Evolutionary conservation across 2,888 invertebrate genomes (phyloP), one percentile per base, ranked within the genome.

Genomic region (Orgyia antiqua): DNA sequence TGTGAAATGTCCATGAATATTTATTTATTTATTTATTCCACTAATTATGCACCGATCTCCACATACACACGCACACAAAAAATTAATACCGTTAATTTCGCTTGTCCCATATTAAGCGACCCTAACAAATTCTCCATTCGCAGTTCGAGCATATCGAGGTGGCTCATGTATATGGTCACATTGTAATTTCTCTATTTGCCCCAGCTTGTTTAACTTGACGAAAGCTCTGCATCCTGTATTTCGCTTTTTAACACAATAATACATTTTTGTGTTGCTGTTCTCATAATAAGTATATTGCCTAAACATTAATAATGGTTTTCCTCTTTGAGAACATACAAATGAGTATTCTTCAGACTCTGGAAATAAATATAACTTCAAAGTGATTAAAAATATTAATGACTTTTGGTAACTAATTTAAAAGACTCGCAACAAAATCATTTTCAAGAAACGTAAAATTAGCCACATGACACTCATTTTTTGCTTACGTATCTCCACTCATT

Each of bases 41-140:
- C n/a, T n/a, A n/a, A n/a, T n/a, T n/a, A n/a, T n/a, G n/a, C n/a
- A n/a, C n/a, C n/a, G n/a, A n/a, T n/a, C n/a, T n/a, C n/a, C n/a
- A n/a, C n/a, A n/a, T n/a, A n/a, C n/a, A n/a, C n/a, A n/a, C n/a
- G n/a, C n/a, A n/a, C n/a, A n/a, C n/a, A n/a, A n/a, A n/a, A n/a
- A n/a, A n/a, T n/a, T n/a, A n/a, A n/a, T n/a, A n/a, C n/a, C n/a
- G n/a, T n/a, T n/a, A n/a, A n/a, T n/a, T n/a, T n/a, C n/a, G n/a
- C n/a, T n/a, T n/a, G 15, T 15, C 4, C 15, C 15, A 6, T 4
- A 15, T 15, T 15, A 15, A 4, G 15, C 4, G 15, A 15, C 6
- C 38, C 47, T 57, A 13, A 55, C n/a, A 31, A 45, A 57, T 3
- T 33, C 12, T 3, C 45, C 51, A 2, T 31, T 13, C 11, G 42